Evolutionary conservation across 2,888 invertebrate genomes (phyloP).

Genomic region (Lepidocyrtinus sp.): DNA sequence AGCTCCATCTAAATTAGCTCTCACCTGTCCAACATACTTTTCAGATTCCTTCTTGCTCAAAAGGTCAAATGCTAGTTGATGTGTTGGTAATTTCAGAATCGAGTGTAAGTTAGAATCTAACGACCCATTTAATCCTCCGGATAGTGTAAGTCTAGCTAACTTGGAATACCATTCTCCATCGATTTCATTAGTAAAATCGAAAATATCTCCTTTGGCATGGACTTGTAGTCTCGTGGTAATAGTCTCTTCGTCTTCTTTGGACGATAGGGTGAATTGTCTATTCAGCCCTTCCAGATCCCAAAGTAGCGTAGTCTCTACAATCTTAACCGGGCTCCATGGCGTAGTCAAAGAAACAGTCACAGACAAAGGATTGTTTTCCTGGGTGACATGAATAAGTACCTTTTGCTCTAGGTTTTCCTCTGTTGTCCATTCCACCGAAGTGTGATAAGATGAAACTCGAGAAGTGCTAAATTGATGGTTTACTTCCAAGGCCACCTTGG

Average conservation of each 20-base stretch:
- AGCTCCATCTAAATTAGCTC: slow-evolving; percentile 29
- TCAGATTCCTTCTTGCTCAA: slow-evolving; percentile 35
- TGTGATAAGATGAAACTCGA: slow-evolving; percentile 24
- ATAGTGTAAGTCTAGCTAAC: slow-evolving; percentile 18
- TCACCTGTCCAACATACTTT: slow-evolving; percentile 49
- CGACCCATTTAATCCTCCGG: slow-evolving; percentile 42
- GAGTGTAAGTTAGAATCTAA: slow-evolving; percentile 45
- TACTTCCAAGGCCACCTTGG: slow-evolving; percentile 56
- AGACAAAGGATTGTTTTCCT: slow-evolving; percentile 27
- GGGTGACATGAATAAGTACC: slow-evolving; percentile 22
- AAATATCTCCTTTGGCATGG: slow-evolving; percentile 18
- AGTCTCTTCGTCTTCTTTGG: slow-evolving; percentile 14
- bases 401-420: background rate
- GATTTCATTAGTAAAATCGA: slow-evolving; percentile 43
- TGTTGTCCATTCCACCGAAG: slow-evolving; percentile 35
- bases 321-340: slow-evolving; percentile 34
- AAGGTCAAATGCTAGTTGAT: slow-evolving; percentile 40
- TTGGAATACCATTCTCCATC: slow-evolving; percentile 40
- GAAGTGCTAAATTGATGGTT: slow-evolving; percentile 46
- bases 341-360: slow-evolving; percentile 26
- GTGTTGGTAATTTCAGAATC: slow-evolving; percentile 34
- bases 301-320: slow-evolving; percentile 16
- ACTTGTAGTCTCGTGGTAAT: slow-evolving; percentile 3
- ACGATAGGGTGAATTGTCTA: slow-evolving; percentile 18
- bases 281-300: slow-evolving; percentile 28